phyloP scores from a whole-genome alignment of 2,797 vertebrate genomes.

The Stomatorhinus walkeri region DNA sequence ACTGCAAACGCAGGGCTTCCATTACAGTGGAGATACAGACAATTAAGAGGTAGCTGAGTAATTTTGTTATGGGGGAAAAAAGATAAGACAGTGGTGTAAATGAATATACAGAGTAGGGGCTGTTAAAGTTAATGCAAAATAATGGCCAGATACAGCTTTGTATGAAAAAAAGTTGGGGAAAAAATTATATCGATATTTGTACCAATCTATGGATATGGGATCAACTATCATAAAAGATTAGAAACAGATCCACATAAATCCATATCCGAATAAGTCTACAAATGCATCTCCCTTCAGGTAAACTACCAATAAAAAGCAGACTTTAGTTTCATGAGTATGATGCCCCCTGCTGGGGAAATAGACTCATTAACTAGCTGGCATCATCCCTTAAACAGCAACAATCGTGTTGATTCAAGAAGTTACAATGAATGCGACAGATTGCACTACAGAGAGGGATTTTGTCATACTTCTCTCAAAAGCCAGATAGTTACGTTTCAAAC shows the following conservation, averaged over 20 bases:
- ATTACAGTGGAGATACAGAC: background rate
- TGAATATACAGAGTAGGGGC: background rate
- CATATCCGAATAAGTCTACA: background rate
- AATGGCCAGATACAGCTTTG: background rate
- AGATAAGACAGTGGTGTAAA: background rate
- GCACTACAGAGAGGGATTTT: background rate
- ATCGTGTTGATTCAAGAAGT: background rate
- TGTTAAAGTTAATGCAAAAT: background rate
- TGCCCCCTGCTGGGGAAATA: background rate
- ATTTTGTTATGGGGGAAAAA: background rate
- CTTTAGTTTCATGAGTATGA: background rate
- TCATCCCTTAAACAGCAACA: background rate
- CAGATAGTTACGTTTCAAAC: background rate
- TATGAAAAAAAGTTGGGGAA: background rate
- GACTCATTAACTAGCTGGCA: background rate
- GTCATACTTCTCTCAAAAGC: background rate
- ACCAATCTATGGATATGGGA: background rate
- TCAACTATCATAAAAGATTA: background rate
- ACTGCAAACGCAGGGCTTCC: background rate
- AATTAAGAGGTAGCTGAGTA: background rate
- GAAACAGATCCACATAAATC: background rate
- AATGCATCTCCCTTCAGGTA: background rate
- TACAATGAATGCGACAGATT: background rate
- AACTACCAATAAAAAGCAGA: background rate
- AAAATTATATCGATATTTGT: background rate